Conservation (phyloP, 2,113 vertebrate species). For the Lycocorax pyrrhopterus region DNA sequence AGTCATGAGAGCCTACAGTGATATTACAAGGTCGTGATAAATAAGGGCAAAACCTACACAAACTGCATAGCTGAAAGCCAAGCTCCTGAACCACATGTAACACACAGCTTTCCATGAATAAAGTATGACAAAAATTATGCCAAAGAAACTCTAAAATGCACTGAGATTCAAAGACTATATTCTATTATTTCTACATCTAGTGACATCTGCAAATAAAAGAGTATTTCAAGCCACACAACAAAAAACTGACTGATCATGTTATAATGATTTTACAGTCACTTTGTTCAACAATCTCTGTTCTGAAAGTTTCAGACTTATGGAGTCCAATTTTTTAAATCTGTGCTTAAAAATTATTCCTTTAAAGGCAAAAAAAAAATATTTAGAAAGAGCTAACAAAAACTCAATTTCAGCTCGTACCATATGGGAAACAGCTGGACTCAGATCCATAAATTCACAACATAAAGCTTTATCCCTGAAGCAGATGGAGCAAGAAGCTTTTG, state of each 20-base stretch:
- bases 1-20: background rate
- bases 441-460: background rate
- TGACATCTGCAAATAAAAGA: background rate
- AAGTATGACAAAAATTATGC: background rate
- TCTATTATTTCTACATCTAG: background rate
- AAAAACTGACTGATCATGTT: background rate
- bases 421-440: background rate
- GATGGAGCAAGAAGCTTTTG: background rate
- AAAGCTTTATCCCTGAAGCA: background rate
- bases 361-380: background rate
- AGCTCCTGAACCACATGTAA: background rate
- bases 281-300: background rate
- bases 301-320: background rate
- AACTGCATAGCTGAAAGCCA: background rate
- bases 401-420: background rate
- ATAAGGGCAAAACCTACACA: slow-evolving; percentile 10
- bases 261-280: background rate
- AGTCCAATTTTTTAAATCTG: background rate
- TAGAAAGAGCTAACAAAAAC: background rate
- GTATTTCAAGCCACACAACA: background rate
- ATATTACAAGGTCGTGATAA: slow-evolving; percentile 35
- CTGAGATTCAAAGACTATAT: background rate
- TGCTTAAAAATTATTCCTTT: background rate
- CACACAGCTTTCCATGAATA: background rate
- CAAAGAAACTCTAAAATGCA: background rate